Evolutionary conservation across 2,888 invertebrate genomes (phyloP).

Genomic region (Saturnia pavonia): DNA sequence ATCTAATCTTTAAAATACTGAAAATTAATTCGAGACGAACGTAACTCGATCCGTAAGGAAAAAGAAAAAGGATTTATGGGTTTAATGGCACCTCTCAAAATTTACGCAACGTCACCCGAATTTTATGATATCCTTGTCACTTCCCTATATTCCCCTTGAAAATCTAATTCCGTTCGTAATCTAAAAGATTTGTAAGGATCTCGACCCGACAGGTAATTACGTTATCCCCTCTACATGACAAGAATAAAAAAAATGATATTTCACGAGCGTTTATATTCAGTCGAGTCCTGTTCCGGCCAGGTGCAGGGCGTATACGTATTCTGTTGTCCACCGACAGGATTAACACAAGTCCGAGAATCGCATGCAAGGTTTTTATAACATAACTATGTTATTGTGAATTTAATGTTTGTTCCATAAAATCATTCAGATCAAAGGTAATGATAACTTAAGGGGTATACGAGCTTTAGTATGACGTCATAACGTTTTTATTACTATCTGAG

Average conservation of each 20-base stretch:
- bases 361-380: neutral
- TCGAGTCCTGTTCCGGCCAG: neutral
- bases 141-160: conserved; percentile 19
- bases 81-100: neutral
- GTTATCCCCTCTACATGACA: conserved; percentile 32
- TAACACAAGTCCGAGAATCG: conserved; percentile 23
- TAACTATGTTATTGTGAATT: neutral
- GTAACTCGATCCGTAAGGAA: neutral
- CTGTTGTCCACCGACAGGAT: conserved; percentile 35
- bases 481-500: no score
- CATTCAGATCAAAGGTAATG: neutral
- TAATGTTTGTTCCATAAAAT: neutral
- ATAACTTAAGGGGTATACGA: no score
- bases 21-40: neutral
- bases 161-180: conserved; percentile 39
- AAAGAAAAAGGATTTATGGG: conserved; percentile 1
- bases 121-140: conserved; percentile 13
- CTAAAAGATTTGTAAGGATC: conserved; percentile 36
- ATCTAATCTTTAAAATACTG: neutral
- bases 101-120: neutral
- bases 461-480: no score
- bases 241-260: conserved; percentile 32
- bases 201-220: conserved; percentile 45
- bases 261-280: conserved; percentile 24
- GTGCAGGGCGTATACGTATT: neutral